Evolutionary conservation across 2,113 vertebrate species (phyloP), one percentile per base, ranked within the genome.

Genomic region (Mesitornis unicolor): DNA sequence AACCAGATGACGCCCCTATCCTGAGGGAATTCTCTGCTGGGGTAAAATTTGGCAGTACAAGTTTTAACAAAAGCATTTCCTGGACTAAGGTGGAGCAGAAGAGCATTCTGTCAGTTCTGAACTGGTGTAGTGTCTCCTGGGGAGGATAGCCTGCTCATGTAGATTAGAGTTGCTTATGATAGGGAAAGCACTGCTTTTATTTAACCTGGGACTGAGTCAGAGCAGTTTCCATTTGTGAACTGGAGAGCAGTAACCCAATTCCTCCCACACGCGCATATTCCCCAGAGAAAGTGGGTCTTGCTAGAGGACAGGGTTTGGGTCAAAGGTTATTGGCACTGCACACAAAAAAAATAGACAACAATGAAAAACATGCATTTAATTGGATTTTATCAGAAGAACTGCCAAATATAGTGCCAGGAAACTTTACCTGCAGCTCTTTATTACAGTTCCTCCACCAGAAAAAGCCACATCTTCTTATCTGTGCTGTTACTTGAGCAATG

Each of bases 361-460:
- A 57, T 63, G 53, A 68, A 87, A 50, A 90, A 73, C 90, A 93
- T 75, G 81, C 36, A 6, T 93, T 92, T 96, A 97, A 84, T 92
- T 93, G 77, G 88, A 87, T 93, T 92, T 92, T 97, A 96, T 96
- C 92, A 84, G 71, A 93, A 87, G 69, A 65, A 69, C 51, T 89
- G 43, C 75, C 87, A 87, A 47, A 61, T 92, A 24, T 61, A 53
- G 33, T 87, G 73, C 82, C 81, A 94, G 56, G 92, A 96, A 96
- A 94, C 93, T 56, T 85, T 70, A 97, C 83, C 94, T 97, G 83
- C 82, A 89, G 78, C 38, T 85, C 54, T 74, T 90, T 40, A 24
- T 77, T 94, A 89, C 61, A 75, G n/a, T 80, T 81, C 18, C 51
- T 81, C 42, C 86, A 53, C 77, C 73, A 86, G 84, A 53, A 91